Conservation (phyloP, 1,140 invertebrate genomes). For the Spodoptera litura region DNA sequence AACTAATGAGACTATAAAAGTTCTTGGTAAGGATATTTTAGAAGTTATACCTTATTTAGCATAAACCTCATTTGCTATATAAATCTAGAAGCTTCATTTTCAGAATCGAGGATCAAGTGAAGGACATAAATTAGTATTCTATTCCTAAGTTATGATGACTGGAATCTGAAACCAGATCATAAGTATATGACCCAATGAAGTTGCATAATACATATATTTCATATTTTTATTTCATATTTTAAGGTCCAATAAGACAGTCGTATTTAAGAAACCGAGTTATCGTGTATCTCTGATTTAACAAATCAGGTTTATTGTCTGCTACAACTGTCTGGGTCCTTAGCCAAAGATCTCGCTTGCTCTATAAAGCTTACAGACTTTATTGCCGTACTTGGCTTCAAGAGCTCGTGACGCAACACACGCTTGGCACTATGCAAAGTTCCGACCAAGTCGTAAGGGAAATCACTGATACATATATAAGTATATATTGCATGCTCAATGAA, state of each 20-base stretch:
- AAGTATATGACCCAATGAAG: background rate
- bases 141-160: conserved; percentile 16
- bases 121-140: conserved; percentile 25
- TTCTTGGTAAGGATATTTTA: conserved; percentile 12
- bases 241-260: too few relatives aligned
- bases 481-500: conserved; percentile 27
- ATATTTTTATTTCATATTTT: too few relatives aligned
- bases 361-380: conserved; percentile 34
- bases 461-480: background rate
- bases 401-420: conserved; percentile 16
- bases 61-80: conserved; percentile 38
- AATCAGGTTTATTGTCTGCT: conserved; percentile 23
- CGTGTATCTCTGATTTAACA: background rate
- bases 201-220: too few relatives aligned
- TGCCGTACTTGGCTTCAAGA: conserved; percentile 25
- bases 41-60: conserved; percentile 38
- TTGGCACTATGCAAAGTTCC: conserved; percentile 12
- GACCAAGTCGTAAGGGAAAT: conserved; percentile 24
- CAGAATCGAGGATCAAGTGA: conserved; percentile 17
- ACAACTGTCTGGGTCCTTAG: conserved; percentile 4
- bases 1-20: conserved; percentile 32
- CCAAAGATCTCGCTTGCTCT: conserved; percentile 29
- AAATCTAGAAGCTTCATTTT: conserved; percentile 32
- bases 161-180: too few relatives aligned
- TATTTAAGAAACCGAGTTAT: too few relatives aligned